A percentile compares a stretch with the other conserved stretches of the same genome.
Conservation (phyloP, 2,113 vertebrate genomes). For the Gallinago undulata region DNA sequence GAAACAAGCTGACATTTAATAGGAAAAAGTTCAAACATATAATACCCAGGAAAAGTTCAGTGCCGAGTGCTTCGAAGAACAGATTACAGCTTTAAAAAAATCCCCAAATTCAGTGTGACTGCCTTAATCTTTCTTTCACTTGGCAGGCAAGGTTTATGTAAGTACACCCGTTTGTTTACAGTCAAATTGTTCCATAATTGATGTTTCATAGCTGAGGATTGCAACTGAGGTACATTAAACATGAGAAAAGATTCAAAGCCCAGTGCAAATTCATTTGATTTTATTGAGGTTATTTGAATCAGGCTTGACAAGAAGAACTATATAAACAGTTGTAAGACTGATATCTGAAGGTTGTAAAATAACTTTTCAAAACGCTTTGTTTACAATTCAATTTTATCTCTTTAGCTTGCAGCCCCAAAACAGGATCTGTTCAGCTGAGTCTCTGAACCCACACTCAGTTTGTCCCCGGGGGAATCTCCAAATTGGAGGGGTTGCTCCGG, state of each 20-base stretch:
- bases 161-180: not conserved
- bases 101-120: not conserved
- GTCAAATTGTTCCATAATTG: not conserved
- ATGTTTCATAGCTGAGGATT: not conserved
- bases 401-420: not conserved
- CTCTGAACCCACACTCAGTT: not conserved
- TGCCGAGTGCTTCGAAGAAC: not conserved
- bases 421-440: not conserved
- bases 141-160: not conserved
- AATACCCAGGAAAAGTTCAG: not conserved
- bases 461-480: not conserved
- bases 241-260: not conserved
- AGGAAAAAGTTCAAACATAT: not conserved
- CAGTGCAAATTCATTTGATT: not conserved
- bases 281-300: not conserved
- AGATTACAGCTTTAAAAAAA: not conserved
- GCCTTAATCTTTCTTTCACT: not conserved
- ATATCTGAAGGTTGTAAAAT: not conserved
- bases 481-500: not conserved
- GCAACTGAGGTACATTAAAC: not conserved
- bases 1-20: not conserved
- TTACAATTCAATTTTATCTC: not conserved
- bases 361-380: not conserved
- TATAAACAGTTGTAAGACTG: not conserved
- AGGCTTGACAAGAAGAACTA: not conserved